Conservation (phyloP, 2,797 vertebrate species). For the Xerus rutilus region DNA sequence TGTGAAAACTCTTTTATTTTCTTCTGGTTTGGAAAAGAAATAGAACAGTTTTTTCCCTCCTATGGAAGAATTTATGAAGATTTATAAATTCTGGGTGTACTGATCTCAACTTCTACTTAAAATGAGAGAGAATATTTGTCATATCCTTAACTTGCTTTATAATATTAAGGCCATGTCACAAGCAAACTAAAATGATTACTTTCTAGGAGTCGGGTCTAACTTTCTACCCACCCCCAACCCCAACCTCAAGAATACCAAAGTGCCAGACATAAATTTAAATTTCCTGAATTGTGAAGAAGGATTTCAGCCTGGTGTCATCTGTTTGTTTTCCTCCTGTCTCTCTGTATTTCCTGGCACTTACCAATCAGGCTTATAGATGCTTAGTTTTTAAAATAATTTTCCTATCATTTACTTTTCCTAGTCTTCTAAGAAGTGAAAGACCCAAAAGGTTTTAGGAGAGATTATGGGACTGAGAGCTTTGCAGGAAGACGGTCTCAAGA, state of each 20-base stretch:
- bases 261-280: slow-evolving; percentile 63
- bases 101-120: slow-evolving; percentile 65
- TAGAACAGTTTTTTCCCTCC: not conserved
- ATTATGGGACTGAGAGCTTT: not conserved
- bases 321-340: not conserved
- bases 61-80: slow-evolving; percentile 55
- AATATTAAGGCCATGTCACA: slow-evolving; percentile 37
- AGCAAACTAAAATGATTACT: slow-evolving; percentile 68
- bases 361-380: not conserved
- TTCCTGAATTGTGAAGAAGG: slow-evolving; percentile 63
- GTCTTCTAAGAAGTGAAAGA: slow-evolving; percentile 42
- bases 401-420: not conserved
- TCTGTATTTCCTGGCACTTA: not conserved
- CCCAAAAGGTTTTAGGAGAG: slow-evolving; percentile 40
- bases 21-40: slow-evolving; percentile 8
- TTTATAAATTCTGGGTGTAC: slow-evolving; percentile 12
- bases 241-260: slow-evolving; percentile 43
- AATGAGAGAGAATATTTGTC: slow-evolving; percentile 61
- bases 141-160: slow-evolving; percentile 56
- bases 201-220: slow-evolving; percentile 56
- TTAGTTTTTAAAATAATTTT: slow-evolving; percentile 54
- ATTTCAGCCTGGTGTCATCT: slow-evolving; percentile 21
- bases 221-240: not conserved
- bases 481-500: slow-evolving; percentile 72
- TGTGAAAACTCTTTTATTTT: slow-evolving; percentile 24